Evolutionary conservation across 2,888 invertebrate species (phyloP), one percentile per base, ranked within the genome.

Genomic region (Morinoia aosen): DNA sequence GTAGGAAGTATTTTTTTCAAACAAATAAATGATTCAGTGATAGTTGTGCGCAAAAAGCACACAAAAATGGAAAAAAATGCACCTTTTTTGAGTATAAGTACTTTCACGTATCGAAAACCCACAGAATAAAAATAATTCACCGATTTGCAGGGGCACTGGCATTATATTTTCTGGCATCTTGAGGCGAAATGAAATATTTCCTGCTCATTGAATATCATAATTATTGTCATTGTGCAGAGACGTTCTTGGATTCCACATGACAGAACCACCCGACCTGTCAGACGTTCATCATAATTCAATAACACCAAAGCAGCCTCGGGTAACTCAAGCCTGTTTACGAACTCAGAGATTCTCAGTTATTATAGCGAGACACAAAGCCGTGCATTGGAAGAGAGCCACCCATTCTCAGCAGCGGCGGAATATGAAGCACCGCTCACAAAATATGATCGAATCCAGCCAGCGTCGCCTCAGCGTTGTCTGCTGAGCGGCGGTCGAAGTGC

Each of bases 271-370:
- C 48, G 57, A 48, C 48, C 93, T 93, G 57, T 93, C 93, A 93
- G 57, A 57, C 76, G 93, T 48, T 33, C 90, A 2, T 93, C 93
- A 93, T 93, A 93, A 90, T 33, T 90, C 40, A 40, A 57, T 48
- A 57, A 57, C n/a, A 25, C 0, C 10, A 12, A 93, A 93, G 90
- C 90, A 90, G 90, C 90, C 40, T 39, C 25, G 90, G 16, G 93
- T 93, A 93, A 93, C 57, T 57, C 39, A 93, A 93, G n/a, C 93
- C 93, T 93, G 93, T 93, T 25, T 57, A 57, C 48, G 57, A 39
- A 93, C 76, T 56, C 33, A 12, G 57, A 57, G 16, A 93, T 93
- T 93, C 57, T 48, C 33, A n/a, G 57, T 56, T 93, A 93, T 93
- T 93, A 57, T 93, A 48, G 56, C 19, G 93, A 93, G 57, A 56